Evolutionary conservation across 2,888 invertebrate species (phyloP), one percentile per base, ranked within the genome.

Genomic region (Heliconius erato): DNA sequence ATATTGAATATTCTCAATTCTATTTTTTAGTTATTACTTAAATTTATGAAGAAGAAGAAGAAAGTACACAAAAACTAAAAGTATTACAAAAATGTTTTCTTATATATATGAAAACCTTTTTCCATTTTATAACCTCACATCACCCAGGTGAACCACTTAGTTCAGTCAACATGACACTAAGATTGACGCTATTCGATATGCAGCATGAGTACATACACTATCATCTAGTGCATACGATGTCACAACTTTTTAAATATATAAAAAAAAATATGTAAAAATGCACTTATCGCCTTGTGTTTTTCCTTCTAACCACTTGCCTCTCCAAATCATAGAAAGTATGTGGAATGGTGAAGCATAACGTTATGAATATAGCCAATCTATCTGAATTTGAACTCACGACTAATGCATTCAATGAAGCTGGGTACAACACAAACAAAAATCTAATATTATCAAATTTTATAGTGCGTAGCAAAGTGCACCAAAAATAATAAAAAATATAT

Each of bases 131-230:
- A 54, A 54, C 49, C 49, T 54, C 19, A 54, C 49, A 54, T 54
- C 68, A 71, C 40, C 23, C 40, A 26, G 26, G n/a, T 44, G 44
- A 7, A 44, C 5, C 71, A 72, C 44, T 44, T 72, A 72, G 71
- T 72, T 72, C 26, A 26, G 40, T 72, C 14, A 72, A 72, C 71
- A 44, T 14, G 71, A 26, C 44, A 72, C 71, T 16, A n/a, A 71
- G 1, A 40, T 9, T 69, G 44, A 44, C 44, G 71, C 44, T 44
- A 72, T 44, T 72, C n/a, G 11, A 71, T 40, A 67, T 28, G 67
- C 28, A 12, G 68, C 16, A 69, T 16, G 11, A n/a, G 12, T 26
- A 26, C n/a, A 65, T 65, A 65, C 11, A 26, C 14, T 12, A n/a
- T 44, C 4, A 44, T 26, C n/a, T 71, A 71, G n/a, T 44, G n/a